phyloP scores from a whole-genome alignment of 64 coral and sea anemone species.

The Stylophora pistillata region DNA sequence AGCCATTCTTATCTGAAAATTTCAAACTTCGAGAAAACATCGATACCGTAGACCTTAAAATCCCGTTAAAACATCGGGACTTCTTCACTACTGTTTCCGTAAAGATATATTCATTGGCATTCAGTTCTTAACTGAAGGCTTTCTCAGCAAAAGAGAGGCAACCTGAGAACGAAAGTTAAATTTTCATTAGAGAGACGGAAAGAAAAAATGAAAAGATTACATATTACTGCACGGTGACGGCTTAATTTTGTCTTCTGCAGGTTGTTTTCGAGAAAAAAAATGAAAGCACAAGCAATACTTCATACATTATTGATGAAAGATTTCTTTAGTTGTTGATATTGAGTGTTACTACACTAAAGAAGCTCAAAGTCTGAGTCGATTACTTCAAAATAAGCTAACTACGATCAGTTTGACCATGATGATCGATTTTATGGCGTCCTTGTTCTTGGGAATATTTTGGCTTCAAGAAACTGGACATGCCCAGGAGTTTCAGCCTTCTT shows the following conservation, averaged over 20 bases:
- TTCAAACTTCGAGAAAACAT: too few species aligned
- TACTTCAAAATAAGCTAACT: neutral
- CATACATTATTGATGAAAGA: conserved; percentile 16
- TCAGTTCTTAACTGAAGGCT: too few species aligned
- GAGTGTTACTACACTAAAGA: neutral
- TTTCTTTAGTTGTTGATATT: neutral
- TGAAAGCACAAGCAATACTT: neutral
- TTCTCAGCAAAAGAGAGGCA: neutral
- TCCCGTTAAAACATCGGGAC: too few species aligned
- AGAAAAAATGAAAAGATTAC: neutral
- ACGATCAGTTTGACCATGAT: neutral
- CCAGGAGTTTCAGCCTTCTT: neutral
- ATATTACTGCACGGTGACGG: neutral
- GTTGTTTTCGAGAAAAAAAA: conserved; percentile 5
- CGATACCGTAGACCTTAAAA: too few species aligned
- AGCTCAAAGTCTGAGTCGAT: neutral
- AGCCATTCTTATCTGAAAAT: too few species aligned
- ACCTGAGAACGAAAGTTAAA: too few species aligned
- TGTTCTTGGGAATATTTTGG: neutral
- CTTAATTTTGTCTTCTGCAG: neutral
- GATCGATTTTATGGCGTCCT: neutral
- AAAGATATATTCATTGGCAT: too few species aligned
- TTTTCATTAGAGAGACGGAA: too few species aligned
- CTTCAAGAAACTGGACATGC: neutral
- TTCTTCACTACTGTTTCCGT: too few species aligned